Conservation (phyloP, 2,113 vertebrate genomes). For the Ammodytes marinus region DNA sequence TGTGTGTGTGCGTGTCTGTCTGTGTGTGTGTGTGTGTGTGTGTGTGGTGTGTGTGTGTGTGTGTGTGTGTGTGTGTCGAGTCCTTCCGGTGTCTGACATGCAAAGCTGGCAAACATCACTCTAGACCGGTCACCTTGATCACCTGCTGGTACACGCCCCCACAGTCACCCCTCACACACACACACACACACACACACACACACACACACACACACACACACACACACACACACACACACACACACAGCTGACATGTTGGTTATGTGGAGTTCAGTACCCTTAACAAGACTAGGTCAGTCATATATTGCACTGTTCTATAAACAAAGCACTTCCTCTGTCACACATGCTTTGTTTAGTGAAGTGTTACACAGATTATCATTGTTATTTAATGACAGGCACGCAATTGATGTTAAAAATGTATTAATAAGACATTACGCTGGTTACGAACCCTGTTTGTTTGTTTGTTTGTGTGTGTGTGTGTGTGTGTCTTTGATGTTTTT, state of each 20-base stretch:
- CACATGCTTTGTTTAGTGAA: slow-evolving; percentile 28
- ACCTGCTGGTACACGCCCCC: slow-evolving; percentile 58
- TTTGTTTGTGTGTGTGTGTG: neutral
- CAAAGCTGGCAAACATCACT: slow-evolving; percentile 65
- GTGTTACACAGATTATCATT: slow-evolving; percentile 52
- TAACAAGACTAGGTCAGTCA: too few species aligned
- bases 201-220: neutral
- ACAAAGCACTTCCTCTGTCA: slow-evolving; percentile 35
- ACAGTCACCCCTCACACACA: slow-evolving; percentile 24
- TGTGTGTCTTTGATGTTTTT: slow-evolving; percentile 47
- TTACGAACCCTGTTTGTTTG: slow-evolving; percentile 54
- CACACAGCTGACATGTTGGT: slow-evolving; percentile 17
- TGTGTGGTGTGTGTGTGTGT: slow-evolving; percentile 7
- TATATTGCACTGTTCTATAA: slow-evolving; percentile 6
- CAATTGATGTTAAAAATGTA: slow-evolving; percentile 56
- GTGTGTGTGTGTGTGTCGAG: slow-evolving; percentile 42
- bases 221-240: slow-evolving; percentile 7
- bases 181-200: slow-evolving; percentile 16
- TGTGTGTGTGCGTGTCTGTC: neutral
- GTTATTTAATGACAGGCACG: slow-evolving; percentile 57
- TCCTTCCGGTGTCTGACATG: slow-evolving; percentile 53
- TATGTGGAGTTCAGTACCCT: neutral
- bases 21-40: neutral
- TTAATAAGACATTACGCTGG: slow-evolving; percentile 57
- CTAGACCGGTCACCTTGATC: slow-evolving; percentile 72